phyloP scores from a whole-genome alignment of 2,888 invertebrate genomes.

The Nysson spinosus region DNA sequence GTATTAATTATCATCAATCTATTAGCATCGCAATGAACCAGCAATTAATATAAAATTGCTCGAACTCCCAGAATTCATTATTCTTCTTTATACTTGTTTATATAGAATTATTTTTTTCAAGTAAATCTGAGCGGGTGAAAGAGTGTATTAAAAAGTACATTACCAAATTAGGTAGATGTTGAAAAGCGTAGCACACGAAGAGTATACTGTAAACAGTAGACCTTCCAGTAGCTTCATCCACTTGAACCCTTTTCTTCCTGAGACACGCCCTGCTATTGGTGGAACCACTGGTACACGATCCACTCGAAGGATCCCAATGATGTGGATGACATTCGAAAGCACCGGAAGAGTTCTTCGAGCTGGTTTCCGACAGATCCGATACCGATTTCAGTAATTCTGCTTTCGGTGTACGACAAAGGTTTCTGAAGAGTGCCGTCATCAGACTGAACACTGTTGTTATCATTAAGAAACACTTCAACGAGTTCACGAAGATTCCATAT shows the following conservation, averaged over 20 bases:
- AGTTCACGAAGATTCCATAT: conserved; percentile 72
- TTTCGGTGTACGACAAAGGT: conserved; percentile 62
- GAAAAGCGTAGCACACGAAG: conserved; percentile 80
- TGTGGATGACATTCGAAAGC: conserved; percentile 71
- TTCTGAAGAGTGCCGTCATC: conserved; percentile 50
- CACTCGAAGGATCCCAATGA: conserved; percentile 78
- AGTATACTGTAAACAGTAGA: conserved; percentile 78
- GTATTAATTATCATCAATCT: no score
- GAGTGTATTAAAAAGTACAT: no score
- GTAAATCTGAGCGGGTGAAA: no score
- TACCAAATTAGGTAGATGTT: conserved; percentile 81
- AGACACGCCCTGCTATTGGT: conserved; percentile 79
- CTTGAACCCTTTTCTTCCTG: conserved; percentile 72
- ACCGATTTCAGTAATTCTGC: conserved; percentile 71
- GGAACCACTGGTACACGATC: conserved; percentile 80
- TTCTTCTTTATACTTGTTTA: no score
- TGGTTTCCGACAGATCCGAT: conserved; percentile 72
- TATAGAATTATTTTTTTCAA: no score
- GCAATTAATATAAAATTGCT: no score
- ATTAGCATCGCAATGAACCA: no score
- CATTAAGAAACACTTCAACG: conserved; percentile 61
- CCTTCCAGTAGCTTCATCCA: conserved; percentile 77
- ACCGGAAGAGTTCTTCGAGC: conserved; percentile 73
- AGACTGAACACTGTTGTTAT: conserved; percentile 63
- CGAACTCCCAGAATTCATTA: no score